Evolutionary conservation across 1,140 invertebrate species (phyloP), one percentile per base, ranked within the genome.

Genomic region (Propsilocerus akamusi): DNA sequence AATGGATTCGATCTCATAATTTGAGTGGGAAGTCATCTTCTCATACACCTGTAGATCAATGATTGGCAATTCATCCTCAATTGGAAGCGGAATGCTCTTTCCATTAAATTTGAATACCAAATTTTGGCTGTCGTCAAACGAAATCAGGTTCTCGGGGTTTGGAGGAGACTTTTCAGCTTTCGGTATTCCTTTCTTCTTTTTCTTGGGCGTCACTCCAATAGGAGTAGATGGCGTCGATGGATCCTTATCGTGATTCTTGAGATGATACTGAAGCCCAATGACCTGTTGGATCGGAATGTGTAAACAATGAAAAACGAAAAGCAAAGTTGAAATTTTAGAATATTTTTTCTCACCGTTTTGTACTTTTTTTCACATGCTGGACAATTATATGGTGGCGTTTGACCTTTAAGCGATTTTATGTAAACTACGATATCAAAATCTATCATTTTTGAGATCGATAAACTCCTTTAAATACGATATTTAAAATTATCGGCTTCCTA

Each of bases 81-180:
- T 73, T 3, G 70, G 65, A 50, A 67, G 51, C 25, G 66, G 57
- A 20, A 67, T 70, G 37, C 75, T 72, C 60, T 80, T 77, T 11
- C 83, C 83, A 66, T 88, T 81, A 14, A 89, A 68, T 60, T 90
- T 85, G 55, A 90, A 83, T 62, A 91, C 83, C 32, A 86, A 75
- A 67, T 82, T 79, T 58, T 89, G 83, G 12, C 81, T 73, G 63
- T 87, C 83, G 24, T 80, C 80, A 65, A 83, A 86, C 14, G 79
- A 81, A 26, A 86, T 62, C 26, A 74, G 75, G 61, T 79, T 75
- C 53, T 74, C 71, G 4, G 24, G 68, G 66, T 50, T 65, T 68
- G 59, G 72, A 61, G 51, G 73, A 54, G 49, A 70, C 63, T 55
- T 67, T 57, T 56, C 72, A 65, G 34, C 69, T 55, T 47, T 72